phyloP scores from a whole-genome alignment of 2,113 vertebrate genomes.

The Pelusios castaneus region DNA sequence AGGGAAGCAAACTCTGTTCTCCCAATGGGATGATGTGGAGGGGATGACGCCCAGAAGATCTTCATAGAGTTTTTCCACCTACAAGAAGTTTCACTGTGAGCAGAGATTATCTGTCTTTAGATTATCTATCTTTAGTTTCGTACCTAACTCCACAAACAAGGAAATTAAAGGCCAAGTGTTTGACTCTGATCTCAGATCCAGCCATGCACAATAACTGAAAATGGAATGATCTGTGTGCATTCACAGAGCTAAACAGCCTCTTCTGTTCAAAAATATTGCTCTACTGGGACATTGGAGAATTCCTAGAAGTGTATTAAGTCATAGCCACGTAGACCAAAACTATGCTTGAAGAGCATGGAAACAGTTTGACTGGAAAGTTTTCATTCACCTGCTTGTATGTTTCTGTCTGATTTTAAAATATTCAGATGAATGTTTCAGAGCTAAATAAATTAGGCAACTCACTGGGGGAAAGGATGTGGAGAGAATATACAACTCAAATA shows the following conservation, averaged over 20 bases:
- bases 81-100: neutral
- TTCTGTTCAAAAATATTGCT: neutral
- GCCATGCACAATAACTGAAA: neutral
- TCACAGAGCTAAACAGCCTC: neutral
- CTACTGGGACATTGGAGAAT: neutral
- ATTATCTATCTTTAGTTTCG: neutral
- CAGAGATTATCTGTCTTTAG: neutral
- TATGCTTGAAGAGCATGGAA: neutral
- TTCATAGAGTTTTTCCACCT: neutral
- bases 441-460: neutral
- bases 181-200: neutral
- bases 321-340: neutral
- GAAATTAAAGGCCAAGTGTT: neutral
- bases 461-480: accelerated
- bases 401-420: neutral
- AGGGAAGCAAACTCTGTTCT: neutral
- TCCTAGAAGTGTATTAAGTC: neutral
- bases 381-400: neutral
- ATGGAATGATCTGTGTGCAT: neutral
- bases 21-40: too few species aligned
- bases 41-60: neutral
- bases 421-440: neutral
- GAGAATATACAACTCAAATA: neutral
- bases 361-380: neutral
- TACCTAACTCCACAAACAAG: neutral